Conservation (phyloP, 2,888 invertebrate species). For the Lutraria lutraria region DNA sequence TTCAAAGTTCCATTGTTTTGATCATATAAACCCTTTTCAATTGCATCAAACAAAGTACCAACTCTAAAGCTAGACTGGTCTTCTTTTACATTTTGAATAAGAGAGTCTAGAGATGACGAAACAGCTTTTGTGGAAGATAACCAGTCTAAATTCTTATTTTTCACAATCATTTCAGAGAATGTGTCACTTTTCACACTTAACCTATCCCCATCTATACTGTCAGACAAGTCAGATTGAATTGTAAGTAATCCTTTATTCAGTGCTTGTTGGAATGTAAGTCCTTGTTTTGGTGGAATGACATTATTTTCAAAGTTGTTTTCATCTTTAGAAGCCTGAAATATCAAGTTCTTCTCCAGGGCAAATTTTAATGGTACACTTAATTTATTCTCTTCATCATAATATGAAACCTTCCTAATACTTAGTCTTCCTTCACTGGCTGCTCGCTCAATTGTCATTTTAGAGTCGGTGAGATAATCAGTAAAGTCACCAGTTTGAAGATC, state of each 20-base stretch:
- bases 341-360: constrained; percentile 62
- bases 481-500: constrained; percentile 72
- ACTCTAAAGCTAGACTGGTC: constrained; percentile 71
- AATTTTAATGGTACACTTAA: constrained; percentile 63
- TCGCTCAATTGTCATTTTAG: constrained; percentile 89
- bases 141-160: constrained; percentile 67
- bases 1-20: constrained; percentile 58
- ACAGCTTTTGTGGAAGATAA: constrained; percentile 73
- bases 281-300: constrained; percentile 9
- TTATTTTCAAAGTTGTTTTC: neutral
- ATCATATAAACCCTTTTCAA: constrained; percentile 72
- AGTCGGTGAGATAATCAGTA: constrained; percentile 68
- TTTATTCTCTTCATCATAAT: constrained; percentile 60
- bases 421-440: constrained; percentile 93
- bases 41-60: constrained; percentile 72
- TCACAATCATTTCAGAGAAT: constrained; percentile 51
- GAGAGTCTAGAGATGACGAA: constrained; percentile 79
- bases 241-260: constrained; percentile 61
- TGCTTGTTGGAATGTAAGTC: constrained; percentile 69
- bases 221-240: constrained; percentile 38
- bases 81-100: constrained; percentile 73
- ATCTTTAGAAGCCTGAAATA: constrained; percentile 39
- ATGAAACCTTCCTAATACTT: constrained; percentile 88
- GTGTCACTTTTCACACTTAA: constrained; percentile 69
- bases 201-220: constrained; percentile 51